A percentile compares a stretch with the other conserved stretches of the same genome.
Conservation (phyloP, 2,797 vertebrate genomes). For the Pipistrellus kuhlii region DNA sequence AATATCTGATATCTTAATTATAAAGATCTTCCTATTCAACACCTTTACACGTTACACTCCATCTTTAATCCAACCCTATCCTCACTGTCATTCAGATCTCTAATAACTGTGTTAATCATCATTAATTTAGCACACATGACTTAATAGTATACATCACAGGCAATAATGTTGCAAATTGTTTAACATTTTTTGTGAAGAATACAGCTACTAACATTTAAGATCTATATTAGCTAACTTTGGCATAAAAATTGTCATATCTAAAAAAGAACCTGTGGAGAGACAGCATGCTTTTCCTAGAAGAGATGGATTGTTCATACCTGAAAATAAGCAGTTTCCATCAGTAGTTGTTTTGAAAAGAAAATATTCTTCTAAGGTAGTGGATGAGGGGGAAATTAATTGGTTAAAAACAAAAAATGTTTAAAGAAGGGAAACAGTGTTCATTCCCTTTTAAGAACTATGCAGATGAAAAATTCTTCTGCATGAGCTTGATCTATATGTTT, state of each 20-base stretch:
- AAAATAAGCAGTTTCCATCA: conserved; percentile 39
- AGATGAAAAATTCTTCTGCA: conserved; percentile 71
- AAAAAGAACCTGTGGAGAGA: not conserved
- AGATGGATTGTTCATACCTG: not conserved
- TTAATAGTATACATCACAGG: not conserved
- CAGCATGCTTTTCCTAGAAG: not conserved
- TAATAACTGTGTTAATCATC: conserved; percentile 24
- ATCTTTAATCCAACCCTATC: not conserved
- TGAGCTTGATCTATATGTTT: conserved; percentile 76
- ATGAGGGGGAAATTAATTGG: conserved; percentile 11
- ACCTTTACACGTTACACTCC: not conserved
- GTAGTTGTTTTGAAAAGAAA: conserved; percentile 46
- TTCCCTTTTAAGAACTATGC: conserved; percentile 71
- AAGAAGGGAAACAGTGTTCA: conserved; percentile 52
- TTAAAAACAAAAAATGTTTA: conserved; percentile 64
- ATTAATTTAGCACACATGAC: not conserved
- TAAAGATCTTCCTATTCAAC: not conserved
- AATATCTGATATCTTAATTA: not conserved
- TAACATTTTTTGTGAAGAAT: not conserved
- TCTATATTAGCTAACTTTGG: not conserved
- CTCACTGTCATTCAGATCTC: not conserved
- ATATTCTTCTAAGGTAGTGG: conserved; percentile 17
- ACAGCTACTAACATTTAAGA: not conserved
- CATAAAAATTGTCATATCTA: not conserved
- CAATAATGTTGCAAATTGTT: not conserved